These are phyloP conservation scores for Microtus richardsoni DNA, from an alignment of 2,113 vertebrate species.

Conservation along the genomic window DNA sequence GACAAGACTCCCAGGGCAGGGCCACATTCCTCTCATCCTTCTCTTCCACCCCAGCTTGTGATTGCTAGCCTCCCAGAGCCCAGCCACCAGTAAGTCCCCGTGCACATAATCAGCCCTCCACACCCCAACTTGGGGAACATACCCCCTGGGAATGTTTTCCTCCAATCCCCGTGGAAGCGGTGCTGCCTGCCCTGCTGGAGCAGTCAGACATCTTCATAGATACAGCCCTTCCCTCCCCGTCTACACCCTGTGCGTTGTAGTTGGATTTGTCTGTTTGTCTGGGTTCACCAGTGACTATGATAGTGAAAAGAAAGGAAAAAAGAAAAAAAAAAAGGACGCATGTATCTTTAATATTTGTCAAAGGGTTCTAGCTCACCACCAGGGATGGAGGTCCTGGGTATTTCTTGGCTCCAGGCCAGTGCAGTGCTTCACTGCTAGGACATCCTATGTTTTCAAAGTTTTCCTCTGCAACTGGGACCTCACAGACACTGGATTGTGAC, in stretches of 20 bases:
- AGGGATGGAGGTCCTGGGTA: not conserved
- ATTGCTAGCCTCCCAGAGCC: constrained; percentile 42
- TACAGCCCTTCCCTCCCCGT: constrained; percentile 74
- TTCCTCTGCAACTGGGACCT: constrained; percentile 13
- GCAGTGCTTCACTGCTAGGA: not conserved
- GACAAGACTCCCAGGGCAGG: not conserved
- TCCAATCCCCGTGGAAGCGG: constrained; percentile 30
- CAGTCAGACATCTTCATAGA: constrained; percentile 83
- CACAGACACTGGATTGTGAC: not conserved
- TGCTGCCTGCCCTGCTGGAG: constrained; percentile 75
- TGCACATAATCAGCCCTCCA: constrained; percentile 19
- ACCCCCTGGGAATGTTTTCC: constrained; percentile 21
- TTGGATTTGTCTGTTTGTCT: constrained; percentile 86
- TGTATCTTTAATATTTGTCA: constrained; percentile 80
- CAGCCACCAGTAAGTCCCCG: not conserved
- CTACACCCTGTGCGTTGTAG: constrained; percentile 79
- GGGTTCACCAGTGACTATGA: constrained; percentile 84
- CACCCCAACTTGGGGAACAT: not conserved
- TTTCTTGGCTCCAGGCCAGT: not conserved
- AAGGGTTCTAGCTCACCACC: constrained; percentile 68
- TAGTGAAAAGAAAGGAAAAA: constrained; percentile 49
- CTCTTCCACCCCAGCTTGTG: not conserved
- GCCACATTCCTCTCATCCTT: not conserved
- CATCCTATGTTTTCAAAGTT: not conserved
- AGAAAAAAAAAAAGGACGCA: constrained; percentile 65